Percentiles rank a stretch among this genome's conserved stretches.
Conservation (phyloP, 2,888 invertebrate species). For the Hypercompe scribonia region DNA sequence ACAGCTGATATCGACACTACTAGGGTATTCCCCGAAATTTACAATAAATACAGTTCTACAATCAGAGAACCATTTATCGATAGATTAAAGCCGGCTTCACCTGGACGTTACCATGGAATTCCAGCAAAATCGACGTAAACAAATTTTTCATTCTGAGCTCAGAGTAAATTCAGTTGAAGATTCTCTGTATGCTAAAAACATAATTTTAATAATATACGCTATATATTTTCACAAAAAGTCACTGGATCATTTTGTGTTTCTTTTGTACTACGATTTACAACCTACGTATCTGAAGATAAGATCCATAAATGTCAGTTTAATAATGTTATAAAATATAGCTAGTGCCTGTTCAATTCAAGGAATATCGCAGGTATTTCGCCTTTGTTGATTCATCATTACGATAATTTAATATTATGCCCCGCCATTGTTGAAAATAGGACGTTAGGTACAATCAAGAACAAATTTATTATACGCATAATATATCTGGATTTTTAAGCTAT, state of each 20-base stretch:
- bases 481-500: slow-evolving; percentile 3
- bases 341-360: slow-evolving; percentile 35
- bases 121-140: no score
- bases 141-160: no score
- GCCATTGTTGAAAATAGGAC: slow-evolving; percentile 46
- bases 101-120: no score
- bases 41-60: no score
- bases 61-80: no score
- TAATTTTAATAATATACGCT: no score
- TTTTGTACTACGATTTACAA: slow-evolving; percentile 39
- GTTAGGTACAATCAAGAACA: slow-evolving; percentile 43
- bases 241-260: slow-evolving; percentile 43
- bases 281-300: slow-evolving; percentile 39
- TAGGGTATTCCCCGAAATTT: no score
- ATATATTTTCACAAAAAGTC: slow-evolving; percentile 38
- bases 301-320: slow-evolving; percentile 49
- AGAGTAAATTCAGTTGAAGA: no score
- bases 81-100: no score
- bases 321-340: slow-evolving; percentile 50
- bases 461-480: slow-evolving; percentile 16
- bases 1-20: no score
- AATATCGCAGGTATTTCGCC: slow-evolving; percentile 45
- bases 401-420: slow-evolving; percentile 60
- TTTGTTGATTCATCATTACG: slow-evolving; percentile 61
- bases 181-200: no score